Evolutionary conservation across 2,113 vertebrate genomes (phyloP).

Genomic region (Microtus oregoni): DNA sequence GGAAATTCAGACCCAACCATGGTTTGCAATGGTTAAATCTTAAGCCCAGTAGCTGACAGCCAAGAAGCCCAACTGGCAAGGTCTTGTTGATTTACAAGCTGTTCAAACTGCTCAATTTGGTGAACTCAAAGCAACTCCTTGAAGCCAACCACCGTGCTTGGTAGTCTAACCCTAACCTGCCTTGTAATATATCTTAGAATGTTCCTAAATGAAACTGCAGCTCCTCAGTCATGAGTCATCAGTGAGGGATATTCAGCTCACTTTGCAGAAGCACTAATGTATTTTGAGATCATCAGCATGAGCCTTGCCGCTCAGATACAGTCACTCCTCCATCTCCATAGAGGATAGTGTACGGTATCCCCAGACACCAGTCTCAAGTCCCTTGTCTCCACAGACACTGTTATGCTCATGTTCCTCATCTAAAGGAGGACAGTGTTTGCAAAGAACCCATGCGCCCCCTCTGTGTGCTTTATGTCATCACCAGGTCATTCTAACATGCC

Average conservation of each 20-base stretch:
- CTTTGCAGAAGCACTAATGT: not conserved
- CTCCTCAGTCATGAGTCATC: not conserved
- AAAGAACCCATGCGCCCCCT: not conserved
- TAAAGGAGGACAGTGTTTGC: not conserved
- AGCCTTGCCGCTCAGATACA: not conserved
- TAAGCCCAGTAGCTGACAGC: not conserved
- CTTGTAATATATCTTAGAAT: slow-evolving; percentile 7
- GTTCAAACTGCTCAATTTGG: not conserved
- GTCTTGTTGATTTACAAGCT: not conserved
- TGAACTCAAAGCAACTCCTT: not conserved
- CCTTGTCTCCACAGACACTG: not conserved
- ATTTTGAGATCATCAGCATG: not conserved
- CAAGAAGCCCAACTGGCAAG: not conserved
- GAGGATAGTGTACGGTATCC: not conserved
- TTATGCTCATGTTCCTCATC: not conserved
- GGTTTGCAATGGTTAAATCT: not conserved
- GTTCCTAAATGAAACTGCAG: not conserved
- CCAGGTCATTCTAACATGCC: not conserved
- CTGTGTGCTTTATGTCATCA: not conserved
- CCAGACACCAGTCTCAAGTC: not conserved
- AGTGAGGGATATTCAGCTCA: not conserved
- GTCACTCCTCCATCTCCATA: too few species aligned
- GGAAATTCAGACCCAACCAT: not conserved
- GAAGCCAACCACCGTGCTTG: not conserved
- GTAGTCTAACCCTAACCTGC: not conserved